Conservation (phyloP, 2,113 vertebrate species). For the Orthochromis indermauri region DNA sequence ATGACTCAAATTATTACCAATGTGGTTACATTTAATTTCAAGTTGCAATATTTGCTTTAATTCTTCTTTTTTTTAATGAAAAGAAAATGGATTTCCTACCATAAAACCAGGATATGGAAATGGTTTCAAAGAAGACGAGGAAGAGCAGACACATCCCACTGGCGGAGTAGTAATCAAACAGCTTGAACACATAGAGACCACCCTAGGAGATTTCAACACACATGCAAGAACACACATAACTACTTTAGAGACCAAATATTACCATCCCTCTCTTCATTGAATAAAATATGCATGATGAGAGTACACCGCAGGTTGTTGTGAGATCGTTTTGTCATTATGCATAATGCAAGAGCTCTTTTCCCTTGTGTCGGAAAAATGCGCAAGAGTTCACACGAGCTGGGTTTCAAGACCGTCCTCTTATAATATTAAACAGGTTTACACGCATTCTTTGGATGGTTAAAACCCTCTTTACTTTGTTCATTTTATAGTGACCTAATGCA, state of each 20-base stretch:
- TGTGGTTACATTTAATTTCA: not conserved
- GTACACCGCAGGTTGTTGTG: constrained; percentile 1
- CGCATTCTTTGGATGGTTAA: not conserved
- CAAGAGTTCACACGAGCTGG: not conserved
- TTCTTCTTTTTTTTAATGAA: not conserved
- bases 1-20: not conserved
- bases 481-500: not conserved
- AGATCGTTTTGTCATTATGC: not conserved
- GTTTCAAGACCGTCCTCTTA: not conserved
- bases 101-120: constrained; percentile 89
- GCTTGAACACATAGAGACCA: constrained; percentile 88
- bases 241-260: constrained; percentile 5
- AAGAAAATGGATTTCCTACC: constrained; percentile 63
- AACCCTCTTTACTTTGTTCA: not conserved
- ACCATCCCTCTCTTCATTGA: not conserved
- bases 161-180: constrained; percentile 92
- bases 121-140: constrained; percentile 88
- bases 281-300: constrained; percentile 15
- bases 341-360: not conserved
- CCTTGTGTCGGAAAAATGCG: not conserved
- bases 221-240: not conserved
- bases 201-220: constrained; percentile 68
- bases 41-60: not conserved
- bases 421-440: not conserved
- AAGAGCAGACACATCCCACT: constrained; percentile 90